Evolutionary conservation across 1,140 invertebrate genomes (phyloP), one percentile per base, ranked within the genome.

Genomic region (Cydia splendana): DNA sequence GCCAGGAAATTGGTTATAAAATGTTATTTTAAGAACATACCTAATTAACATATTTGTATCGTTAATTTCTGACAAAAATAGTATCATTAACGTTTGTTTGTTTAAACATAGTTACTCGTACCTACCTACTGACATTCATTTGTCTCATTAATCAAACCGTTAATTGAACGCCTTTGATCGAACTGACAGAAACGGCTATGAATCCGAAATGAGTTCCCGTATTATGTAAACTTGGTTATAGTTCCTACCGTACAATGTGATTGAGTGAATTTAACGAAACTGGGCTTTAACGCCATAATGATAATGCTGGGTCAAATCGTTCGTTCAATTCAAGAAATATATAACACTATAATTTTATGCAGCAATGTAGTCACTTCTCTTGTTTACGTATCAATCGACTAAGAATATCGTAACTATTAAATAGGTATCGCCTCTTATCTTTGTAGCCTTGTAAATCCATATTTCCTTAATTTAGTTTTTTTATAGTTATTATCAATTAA

Each of bases 171-270:
- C n/a, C 30, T 71, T 42, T 6, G 15, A 38, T 71, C 30, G n/a
- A 71, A 42, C 30, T 42, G 65, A 69, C 65, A 42, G 10, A 18
- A 71, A 71, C n/a, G n/a, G 15, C 67, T 42, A 9, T 71, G 67
- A 71, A 71, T 71, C 67, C n/a, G 6, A 42, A 71, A 71, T 71
- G 6, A 71, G 15, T 71, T 71, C 67, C 67, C 30, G 67, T 71
- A 38, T 38, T 34, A 38, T 62, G 57, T 62, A 62, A 62, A 53
- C 51, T 18, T 53, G 48, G 15, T 53, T 12, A 13, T 6, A 12
- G 51, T n/a, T 7, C 1, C 6, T 7, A 7, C 51, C 51, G 7
- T 53, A 53, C 13, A 48, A 12, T 13, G 12, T 48, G 4, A 48
- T 4, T 48, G 12, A 48, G 13, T 13, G 2, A 48, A 48, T 48